A percentile compares a stretch with the other conserved stretches of the same genome.
Evolutionary conservation across 2,113 vertebrate genomes (phyloP).

Genomic region (Thamnaconus septentrionalis): DNA sequence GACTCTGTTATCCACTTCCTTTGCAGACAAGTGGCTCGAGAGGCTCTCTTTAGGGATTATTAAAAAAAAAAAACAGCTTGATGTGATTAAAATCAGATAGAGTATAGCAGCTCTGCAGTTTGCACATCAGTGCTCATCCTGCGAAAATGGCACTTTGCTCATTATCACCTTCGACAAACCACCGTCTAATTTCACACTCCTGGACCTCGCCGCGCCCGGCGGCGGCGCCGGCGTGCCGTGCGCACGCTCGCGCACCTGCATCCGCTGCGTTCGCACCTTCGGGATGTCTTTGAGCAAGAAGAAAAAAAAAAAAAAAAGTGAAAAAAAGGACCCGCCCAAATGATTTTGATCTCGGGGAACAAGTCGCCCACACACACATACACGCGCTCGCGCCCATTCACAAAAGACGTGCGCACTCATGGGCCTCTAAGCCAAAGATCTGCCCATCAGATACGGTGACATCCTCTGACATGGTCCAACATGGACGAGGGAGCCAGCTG

Average conservation of each 20-base stretch:
- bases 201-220: slow-evolving; percentile 43
- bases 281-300: slow-evolving; percentile 17
- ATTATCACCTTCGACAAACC: slow-evolving; percentile 77
- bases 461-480: slow-evolving; percentile 58
- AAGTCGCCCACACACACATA: slow-evolving; percentile 23
- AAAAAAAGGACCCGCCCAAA: slow-evolving; percentile 55
- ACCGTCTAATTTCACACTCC: slow-evolving; percentile 71
- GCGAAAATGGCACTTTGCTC: slow-evolving; percentile 68
- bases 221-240: slow-evolving; percentile 31
- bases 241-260: slow-evolving; percentile 48
- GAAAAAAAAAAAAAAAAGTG: not conserved
- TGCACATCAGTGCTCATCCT: slow-evolving; percentile 59
- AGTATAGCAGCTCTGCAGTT: slow-evolving; percentile 51
- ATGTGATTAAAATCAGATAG: slow-evolving; percentile 63
- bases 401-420: slow-evolving; percentile 20
- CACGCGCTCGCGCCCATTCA: slow-evolving; percentile 1
- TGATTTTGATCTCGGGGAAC: slow-evolving; percentile 15
- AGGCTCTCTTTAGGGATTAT: slow-evolving; percentile 48
- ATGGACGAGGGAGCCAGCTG: slow-evolving; percentile 61
- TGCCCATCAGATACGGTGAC: slow-evolving; percentile 61
- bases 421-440: slow-evolving; percentile 36
- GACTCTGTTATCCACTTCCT: slow-evolving; percentile 16
- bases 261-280: slow-evolving; percentile 57
- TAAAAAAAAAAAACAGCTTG: slow-evolving; percentile 55
- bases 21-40: slow-evolving; percentile 26